Base-by-base conservation (phyloP, 2,113 vertebrate species). In the Phalacrocorax brasilianus region DNA sequence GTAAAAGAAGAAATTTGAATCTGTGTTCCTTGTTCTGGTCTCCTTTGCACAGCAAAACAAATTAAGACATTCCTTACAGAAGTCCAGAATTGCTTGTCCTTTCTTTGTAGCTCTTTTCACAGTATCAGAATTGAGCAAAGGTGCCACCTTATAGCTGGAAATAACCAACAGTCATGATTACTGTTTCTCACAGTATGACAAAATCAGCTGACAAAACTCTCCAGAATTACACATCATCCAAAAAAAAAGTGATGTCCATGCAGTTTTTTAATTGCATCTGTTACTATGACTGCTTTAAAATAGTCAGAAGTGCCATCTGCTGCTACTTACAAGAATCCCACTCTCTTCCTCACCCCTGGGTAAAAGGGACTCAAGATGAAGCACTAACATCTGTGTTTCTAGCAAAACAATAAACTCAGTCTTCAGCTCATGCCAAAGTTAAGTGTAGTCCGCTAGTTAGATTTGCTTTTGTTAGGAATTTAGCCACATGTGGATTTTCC, bases 301-400 rank as follows among this genome's bases (percentile, higher is more conserved):
- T 4, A 87, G 73, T 68, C 73, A 82, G 80, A 96, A 95, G 45
- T 72, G 53, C 80, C 93, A 95, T 89, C 91, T 96, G 93, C 83
- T 89, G 80, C 94, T 88, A 9, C 50, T 75, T 44, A 78, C 44
- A 72, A 72, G 45, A 91, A 91, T 91, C 89, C 58, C 70, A 40
- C 83, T 85, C 35, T 45, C 65, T 86, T 47, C 65, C 65, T 75
- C 87, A 91, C 52, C 61, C 27, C n/a, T 93, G 93, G 61, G 42
- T 91, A 87, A 59, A 63, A 91, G 73, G 38, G 53, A 87, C 76
- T 94, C 30, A 4, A 22, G 84, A 91, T 65, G 56, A 92, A 91
- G 47, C 47, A 78, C 42, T 21, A 78, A 40, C 61, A 85, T 91
- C 95, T 94, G 86, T 92, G 89, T 89, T 85, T 81, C 80, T 52